Base-by-base conservation (phyloP, 2,888 invertebrate species). In the Habroteleia sp. region DNA sequence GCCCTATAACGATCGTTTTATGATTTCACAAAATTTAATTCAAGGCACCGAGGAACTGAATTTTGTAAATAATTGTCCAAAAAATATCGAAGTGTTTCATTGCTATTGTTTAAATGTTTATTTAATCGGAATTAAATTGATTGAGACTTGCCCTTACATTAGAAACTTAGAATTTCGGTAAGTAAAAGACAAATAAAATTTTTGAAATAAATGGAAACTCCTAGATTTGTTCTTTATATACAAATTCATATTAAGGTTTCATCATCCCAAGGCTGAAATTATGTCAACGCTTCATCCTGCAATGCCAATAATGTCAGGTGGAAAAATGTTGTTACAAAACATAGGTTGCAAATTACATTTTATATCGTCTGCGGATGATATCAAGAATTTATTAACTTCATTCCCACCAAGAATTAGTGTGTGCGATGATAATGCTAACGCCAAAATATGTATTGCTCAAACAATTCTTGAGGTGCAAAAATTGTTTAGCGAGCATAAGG, bases 361-460 rank as follows among this genome's bases (percentile, higher is more conserved):
- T 56, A 83, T 89, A 72, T 86, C 88, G 7, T 63, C 83, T 3
- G 65, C 77, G 42, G 79, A 84, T 23, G 83, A 86, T 76, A 87
- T 89, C 46, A 80, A 80, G 69, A 79, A 84, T 23, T 79, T 89
- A 39, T 52, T 89, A 7, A 33, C 80, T 11, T 75, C 81, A 6
- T 86, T 81, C 63, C 87, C 88, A 10, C 88, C 85, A n/a, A 87
- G 82, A 79, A 79, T 89, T 16, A 87, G 83, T 71, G 73, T 89
- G 23, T 82, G 80, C 23, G 83, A 86, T 74, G 52, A 75, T 4
- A 81, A 77, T n/a, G 63, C 39, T 33, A 69, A 62, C 42, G 52
- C 74, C 14, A 81, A 79, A 76, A 74, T 63, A 29, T 82, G 72
- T 50, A 60, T 86, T 7, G 85, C 84, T 7, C 79, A 84, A 66